Percentiles rank a stretch among this genome's conserved stretches.
Evolutionary conservation across 2,797 vertebrate genomes (phyloP).

Genomic region (Sitta carolinensis): DNA sequence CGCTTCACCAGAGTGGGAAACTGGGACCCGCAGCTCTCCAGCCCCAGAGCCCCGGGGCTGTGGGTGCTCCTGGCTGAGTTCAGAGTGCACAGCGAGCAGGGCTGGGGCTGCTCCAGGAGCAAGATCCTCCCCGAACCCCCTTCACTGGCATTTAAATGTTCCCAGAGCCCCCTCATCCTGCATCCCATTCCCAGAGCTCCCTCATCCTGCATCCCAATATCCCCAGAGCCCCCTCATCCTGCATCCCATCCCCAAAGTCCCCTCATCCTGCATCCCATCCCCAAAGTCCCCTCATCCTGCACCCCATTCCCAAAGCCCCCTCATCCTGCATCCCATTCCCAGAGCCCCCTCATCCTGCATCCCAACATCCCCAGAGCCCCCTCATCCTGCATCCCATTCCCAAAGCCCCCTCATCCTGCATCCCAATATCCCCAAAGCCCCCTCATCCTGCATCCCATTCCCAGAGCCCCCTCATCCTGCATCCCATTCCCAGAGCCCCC

Average conservation of each 20-base stretch:
- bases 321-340: not conserved
- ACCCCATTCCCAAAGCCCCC: too few relatives aligned
- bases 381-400: too few relatives aligned
- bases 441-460: not conserved
- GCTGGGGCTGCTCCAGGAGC: not conserved
- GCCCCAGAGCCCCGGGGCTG: rapidly evolving
- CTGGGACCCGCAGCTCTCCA: not conserved
- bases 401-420: not conserved
- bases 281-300: too few relatives aligned
- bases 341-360: not conserved
- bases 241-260: not conserved
- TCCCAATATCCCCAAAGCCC: not conserved
- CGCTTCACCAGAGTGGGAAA: not conserved
- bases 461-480: not conserved
- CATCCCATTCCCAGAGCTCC: too few relatives aligned
- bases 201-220: not conserved
- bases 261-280: not conserved
- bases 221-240: not conserved
- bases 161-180: too few relatives aligned
- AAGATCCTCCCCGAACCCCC: not conserved
- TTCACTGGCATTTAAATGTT: not conserved
- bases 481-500: too few relatives aligned
- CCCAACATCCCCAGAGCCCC: not conserved
- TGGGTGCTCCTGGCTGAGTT: not conserved
- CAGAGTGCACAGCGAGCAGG: too few relatives aligned